Evolutionary conservation across 1,140 invertebrate genomes (phyloP).

Genomic region (Metopolophium dirhodum): DNA sequence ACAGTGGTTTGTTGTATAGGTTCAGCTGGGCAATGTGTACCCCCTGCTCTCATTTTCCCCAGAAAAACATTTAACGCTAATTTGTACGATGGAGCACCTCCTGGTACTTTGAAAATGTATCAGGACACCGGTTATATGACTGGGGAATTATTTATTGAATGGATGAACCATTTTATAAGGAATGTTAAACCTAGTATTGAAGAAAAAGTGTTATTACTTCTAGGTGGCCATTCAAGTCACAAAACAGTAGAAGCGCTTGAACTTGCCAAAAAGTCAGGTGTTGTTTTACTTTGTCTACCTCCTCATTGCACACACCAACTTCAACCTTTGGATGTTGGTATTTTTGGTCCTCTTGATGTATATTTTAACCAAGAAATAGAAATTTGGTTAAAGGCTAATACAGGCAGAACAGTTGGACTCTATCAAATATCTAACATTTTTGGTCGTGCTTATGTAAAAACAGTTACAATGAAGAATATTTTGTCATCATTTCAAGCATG

Average conservation of each 20-base stretch:
- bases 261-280: slow-evolving; percentile 58
- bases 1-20: no score
- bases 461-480: slow-evolving; percentile 60
- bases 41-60: no score
- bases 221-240: slow-evolving; percentile 63
- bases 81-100: no score
- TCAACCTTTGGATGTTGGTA: slow-evolving; percentile 62
- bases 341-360: slow-evolving; percentile 61
- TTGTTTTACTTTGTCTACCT: slow-evolving; percentile 61
- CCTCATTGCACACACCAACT: slow-evolving; percentile 61
- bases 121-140: not conserved
- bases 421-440: slow-evolving; percentile 57
- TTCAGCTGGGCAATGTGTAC: no score
- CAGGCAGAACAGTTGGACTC: slow-evolving; percentile 59
- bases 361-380: slow-evolving; percentile 59
- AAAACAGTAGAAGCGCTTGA: slow-evolving; percentile 59
- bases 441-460: slow-evolving; percentile 59
- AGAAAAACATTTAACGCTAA: no score
- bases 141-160: slow-evolving; percentile 61
- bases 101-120: no score
- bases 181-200: slow-evolving; percentile 60
- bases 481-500: not conserved
- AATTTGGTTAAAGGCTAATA: slow-evolving; percentile 59
- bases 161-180: slow-evolving; percentile 62
- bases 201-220: slow-evolving; percentile 62